Evolutionary conservation across 2,797 vertebrate species (phyloP).

Genomic region (Gastrophryne carolinensis): DNA sequence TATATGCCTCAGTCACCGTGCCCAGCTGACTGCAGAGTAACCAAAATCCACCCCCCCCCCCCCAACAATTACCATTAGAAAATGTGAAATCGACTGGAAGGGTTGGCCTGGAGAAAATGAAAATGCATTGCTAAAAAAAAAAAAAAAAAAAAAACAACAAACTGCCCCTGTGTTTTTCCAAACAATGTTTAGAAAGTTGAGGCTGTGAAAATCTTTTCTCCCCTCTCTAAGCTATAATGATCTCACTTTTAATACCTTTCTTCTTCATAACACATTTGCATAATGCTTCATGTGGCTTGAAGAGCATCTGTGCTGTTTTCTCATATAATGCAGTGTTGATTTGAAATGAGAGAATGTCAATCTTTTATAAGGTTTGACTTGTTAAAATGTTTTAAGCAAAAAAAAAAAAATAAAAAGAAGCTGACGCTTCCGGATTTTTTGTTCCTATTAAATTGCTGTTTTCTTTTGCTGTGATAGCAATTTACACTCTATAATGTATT

Average conservation of each 20-base stretch:
- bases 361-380: constrained; percentile 67
- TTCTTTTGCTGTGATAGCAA: too few relatives aligned
- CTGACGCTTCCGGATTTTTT: not conserved
- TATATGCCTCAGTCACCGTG: constrained; percentile 88
- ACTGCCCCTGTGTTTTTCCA: constrained; percentile 66
- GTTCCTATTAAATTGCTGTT: not conserved
- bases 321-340: constrained; percentile 66
- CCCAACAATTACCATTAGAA: constrained; percentile 99
- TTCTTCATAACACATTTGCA: constrained; percentile 70
- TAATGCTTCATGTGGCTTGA: constrained; percentile 75
- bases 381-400: constrained; percentile 61
- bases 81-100: constrained; percentile 98
- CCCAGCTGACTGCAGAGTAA: constrained; percentile 93
- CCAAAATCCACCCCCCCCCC: constrained; percentile 81
- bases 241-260: constrained; percentile 66
- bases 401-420: constrained; percentile 12
- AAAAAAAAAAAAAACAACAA: constrained; percentile 74
- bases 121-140: constrained; percentile 77
- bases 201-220: constrained; percentile 57
- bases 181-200: constrained; percentile 62
- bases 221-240: constrained; percentile 68
- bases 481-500: not conserved
- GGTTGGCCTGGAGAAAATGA: constrained; percentile 76
- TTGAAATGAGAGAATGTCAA: constrained; percentile 71
- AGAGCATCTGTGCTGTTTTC: constrained; percentile 75